A percentile compares a stretch with the other conserved stretches of the same genome.
These are phyloP conservation scores for Ichneumoninae sp. DNA, from an alignment of 2,888 invertebrate species.

Conservation along the genomic window DNA sequence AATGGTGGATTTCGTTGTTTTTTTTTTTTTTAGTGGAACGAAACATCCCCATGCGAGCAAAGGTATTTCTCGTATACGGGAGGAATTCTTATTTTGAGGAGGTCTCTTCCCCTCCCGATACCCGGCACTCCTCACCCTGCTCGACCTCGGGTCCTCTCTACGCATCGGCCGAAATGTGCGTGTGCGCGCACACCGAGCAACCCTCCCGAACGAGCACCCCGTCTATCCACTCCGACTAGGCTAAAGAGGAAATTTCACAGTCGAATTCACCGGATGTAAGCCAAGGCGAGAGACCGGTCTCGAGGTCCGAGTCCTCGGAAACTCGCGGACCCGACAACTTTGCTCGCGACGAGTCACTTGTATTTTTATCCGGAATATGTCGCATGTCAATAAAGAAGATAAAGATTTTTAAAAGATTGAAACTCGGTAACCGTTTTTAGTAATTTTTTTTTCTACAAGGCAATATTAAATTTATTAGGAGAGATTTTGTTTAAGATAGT, in stretches of 20 bases:
- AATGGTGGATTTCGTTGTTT: too few relatives aligned
- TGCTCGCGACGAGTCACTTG: background rate
- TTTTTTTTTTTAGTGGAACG: conserved; percentile 13
- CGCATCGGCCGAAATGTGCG: conserved; percentile 41
- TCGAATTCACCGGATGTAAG: conserved; percentile 77
- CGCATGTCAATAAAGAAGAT: too few relatives aligned
- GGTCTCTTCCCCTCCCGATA: conserved; percentile 36
- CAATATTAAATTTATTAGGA: too few relatives aligned
- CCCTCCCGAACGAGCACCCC: conserved; percentile 65
- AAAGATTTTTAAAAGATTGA: too few relatives aligned
- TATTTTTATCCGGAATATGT: background rate
- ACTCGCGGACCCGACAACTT: conserved; percentile 4
- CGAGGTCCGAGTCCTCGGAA: conserved; percentile 6
- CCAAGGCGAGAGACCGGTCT: conserved; percentile 18
- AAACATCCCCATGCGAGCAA: conserved; percentile 33
- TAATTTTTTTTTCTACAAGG: too few relatives aligned
- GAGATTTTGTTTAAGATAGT: too few relatives aligned
- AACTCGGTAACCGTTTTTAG: too few relatives aligned
- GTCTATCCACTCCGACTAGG: conserved; percentile 69
- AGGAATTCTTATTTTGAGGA: conserved; percentile 39
- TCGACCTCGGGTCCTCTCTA: conserved; percentile 44
- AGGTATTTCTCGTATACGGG: conserved; percentile 36
- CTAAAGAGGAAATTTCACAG: conserved; percentile 84
- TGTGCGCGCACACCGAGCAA: conserved; percentile 11
- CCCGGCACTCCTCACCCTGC: conserved; percentile 37